Evolutionary conservation across 2,797 vertebrate genomes (phyloP), one percentile per base, ranked within the genome.

Genomic region (Pantherophis alleghaniensis): DNA sequence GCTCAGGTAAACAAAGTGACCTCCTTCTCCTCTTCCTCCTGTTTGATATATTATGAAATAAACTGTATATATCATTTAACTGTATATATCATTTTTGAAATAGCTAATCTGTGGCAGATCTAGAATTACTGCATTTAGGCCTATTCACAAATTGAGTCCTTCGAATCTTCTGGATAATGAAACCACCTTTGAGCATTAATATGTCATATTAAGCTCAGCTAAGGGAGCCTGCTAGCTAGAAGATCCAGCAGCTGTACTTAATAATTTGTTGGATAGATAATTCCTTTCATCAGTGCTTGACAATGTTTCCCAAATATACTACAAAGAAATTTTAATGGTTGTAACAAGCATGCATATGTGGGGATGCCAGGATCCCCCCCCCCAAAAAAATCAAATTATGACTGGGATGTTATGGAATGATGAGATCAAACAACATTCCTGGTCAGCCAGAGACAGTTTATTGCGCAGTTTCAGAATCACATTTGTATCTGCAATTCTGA

Each of bases 1-100:
- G 98, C 97, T 7, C 97, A 99, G 98, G 98, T 98, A 96, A 94
- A 10, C 88, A 37, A 59, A 87, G 66, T 18, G 13, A 53, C 18
- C 87, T 42, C 63, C 28, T 18, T 14, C 0, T 69, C 5, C 16
- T 79, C 37, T 60, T 90, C n/a, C 63, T 90, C n/a, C 63, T 22
- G 7, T 16, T 87, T 60, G 18, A 32, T 87, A 79, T 60, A 51
- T 26, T 88, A 18, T 63, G 24, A 4, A 55, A 66, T 28, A 16
- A 47, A 11, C 55, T 63, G 32, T 32, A 60, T 55, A 7, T 61
- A 13, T 13, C 14, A n/a, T 91, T 56, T 59, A 57, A 32, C 55
- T 55, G n/a, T 47, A 51, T 51, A 7, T 51, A 51, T 51, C 47
- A 4, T 14, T 86, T 56, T 66, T 6, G n/a, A 90, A 61, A 20